These are phyloP conservation scores for Rhopalosiphum nymphaeae DNA, from an alignment of 2,888 invertebrate species.

Conservation along the genomic window DNA sequence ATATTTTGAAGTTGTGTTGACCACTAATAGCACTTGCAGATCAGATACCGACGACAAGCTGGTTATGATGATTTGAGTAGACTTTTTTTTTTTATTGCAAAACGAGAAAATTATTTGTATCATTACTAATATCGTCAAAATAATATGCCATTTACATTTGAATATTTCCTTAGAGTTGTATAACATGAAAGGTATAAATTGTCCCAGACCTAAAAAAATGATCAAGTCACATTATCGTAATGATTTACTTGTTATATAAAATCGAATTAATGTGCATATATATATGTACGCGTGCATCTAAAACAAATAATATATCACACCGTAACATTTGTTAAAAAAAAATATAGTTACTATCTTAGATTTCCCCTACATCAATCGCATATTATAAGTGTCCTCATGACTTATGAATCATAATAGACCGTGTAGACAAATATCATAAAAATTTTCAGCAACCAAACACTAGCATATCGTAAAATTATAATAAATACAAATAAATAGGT, in stretches of 20 bases:
- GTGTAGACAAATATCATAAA: neutral
- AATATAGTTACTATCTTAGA: neutral
- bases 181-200: neutral
- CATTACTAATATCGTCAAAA: neutral
- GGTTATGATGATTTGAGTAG: neutral
- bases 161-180: neutral
- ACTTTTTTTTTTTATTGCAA: neutral
- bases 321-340: neutral
- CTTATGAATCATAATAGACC: neutral
- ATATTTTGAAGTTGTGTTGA: neutral
- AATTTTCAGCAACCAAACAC: neutral
- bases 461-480: neutral
- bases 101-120: neutral
- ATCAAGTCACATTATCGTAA: neutral
- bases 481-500: neutral
- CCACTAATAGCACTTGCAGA: neutral
- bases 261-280: neutral
- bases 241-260: neutral
- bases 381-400: neutral
- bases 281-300: neutral
- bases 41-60: neutral
- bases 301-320: neutral
- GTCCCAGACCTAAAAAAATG: neutral
- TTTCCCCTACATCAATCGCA: neutral
- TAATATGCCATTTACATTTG: neutral